Evolutionary conservation across 2,113 vertebrate species (phyloP), one percentile per base, ranked within the genome.

Genomic region (Paraplagusia blochii): DNA sequence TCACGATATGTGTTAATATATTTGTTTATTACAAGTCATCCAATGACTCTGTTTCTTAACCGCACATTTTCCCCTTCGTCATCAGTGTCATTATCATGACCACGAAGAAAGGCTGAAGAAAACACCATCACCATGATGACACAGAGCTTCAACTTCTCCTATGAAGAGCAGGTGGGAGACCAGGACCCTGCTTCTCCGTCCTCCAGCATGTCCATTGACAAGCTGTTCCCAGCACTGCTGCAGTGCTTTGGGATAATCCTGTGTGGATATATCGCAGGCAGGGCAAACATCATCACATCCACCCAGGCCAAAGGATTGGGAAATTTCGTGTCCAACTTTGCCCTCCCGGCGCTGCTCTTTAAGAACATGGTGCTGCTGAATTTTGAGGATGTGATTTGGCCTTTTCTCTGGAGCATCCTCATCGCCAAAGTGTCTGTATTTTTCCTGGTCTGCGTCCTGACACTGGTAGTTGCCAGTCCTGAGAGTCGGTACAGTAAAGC

Each of bases 331-430:
- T 98, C 96, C 13, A 94, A 92, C 70, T 99, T 99, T 88, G 97
- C 96, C 46, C 94, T 99, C 44, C 96, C 97, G 0, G 96, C 96
- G 12, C 85, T 99, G 42, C 85, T 99, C 45, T 99, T 96, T 75
- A 98, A 98, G 89, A 99, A 98, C 79, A 99, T 99, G 97, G 96
- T 99, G 34, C 82, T 95, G 67, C 85, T 99, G 86, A 92, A 99
- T 83, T 97, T 99, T 72, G 93, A 88, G 4, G 77, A 96, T 63
- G 95, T 99, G 66, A 92, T 95, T 74, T 99, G 97, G 97, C 88
- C 93, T 7, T 99, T 99, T 63, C 84, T 99, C 5, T 98, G 91
- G 82, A 95, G 95, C 74, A 90, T 99, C 70, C 89, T 98, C 69
- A 81, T 97, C 63, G 95, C 95, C 86, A 99, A 99, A 90, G 93